Conservation (phyloP, 2,888 invertebrate species). For the Caenorhabditis drosophilae region DNA sequence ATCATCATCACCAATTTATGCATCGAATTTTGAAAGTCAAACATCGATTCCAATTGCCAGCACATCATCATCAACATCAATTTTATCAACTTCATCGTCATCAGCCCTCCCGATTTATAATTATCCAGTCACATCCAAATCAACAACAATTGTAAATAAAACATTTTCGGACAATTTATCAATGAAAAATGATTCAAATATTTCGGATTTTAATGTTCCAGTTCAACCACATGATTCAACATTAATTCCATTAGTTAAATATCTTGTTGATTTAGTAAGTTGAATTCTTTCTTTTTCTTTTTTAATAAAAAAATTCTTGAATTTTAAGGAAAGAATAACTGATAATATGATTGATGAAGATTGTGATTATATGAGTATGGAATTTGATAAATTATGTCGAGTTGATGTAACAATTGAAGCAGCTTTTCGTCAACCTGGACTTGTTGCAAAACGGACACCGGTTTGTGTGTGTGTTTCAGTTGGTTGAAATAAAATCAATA, state of each 20-base stretch:
- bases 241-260: conserved; percentile 14
- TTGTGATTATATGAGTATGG: conserved; percentile 42
- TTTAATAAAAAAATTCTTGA: no score
- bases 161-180: conserved; percentile 21
- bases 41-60: not conserved
- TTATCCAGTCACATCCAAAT: no score
- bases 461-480: conserved; percentile 18
- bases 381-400: conserved; percentile 54
- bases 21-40: not conserved
- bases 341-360: conserved; percentile 52
- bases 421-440: conserved; percentile 53
- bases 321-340: conserved; percentile 41
- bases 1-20: not conserved
- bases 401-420: conserved; percentile 60
- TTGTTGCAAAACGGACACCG: conserved; percentile 57
- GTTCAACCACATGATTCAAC: not conserved
- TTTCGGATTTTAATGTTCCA: not conserved
- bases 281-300: no score
- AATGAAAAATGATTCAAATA: conserved; percentile 15
- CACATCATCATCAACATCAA: not conserved
- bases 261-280: conserved; percentile 18
- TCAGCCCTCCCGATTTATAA: no score
- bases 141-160: conserved; percentile 5
- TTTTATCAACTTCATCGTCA: not conserved
- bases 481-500: not conserved